These are phyloP conservation scores for Tupaia tana DNA, from an alignment of 2,113 vertebrate genomes.

Conservation along the genomic window DNA sequence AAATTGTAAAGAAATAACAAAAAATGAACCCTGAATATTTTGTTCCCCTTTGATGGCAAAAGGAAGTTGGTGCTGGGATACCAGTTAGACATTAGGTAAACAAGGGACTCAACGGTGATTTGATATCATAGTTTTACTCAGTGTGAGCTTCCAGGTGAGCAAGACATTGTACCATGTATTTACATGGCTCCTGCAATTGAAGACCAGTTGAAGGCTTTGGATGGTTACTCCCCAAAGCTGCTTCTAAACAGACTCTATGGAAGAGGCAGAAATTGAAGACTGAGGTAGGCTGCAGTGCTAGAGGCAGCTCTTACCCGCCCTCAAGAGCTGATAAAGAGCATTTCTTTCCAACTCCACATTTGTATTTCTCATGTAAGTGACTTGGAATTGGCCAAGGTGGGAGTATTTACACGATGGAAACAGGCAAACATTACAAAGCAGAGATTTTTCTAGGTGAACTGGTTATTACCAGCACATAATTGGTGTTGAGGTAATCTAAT, in stretches of 20 bases:
- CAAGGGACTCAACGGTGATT: background rate
- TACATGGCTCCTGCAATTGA: background rate
- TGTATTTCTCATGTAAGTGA: background rate
- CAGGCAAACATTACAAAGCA: background rate
- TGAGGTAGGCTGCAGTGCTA: too few relatives aligned
- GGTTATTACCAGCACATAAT: background rate
- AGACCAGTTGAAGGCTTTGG: background rate
- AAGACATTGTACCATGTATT: background rate
- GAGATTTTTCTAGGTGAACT: background rate
- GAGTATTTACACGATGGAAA: background rate
- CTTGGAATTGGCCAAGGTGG: background rate
- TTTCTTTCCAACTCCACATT: background rate
- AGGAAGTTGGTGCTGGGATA: background rate
- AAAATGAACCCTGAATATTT: background rate
- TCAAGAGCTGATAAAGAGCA: fast-evolving
- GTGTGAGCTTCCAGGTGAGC: background rate
- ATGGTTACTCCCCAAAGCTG: background rate
- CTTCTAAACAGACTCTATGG: background rate
- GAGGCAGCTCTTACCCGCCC: background rate
- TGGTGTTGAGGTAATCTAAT: background rate
- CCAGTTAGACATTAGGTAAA: background rate
- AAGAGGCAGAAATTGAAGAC: background rate
- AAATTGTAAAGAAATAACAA: background rate
- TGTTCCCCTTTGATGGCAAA: background rate
- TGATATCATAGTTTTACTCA: background rate